Percentiles rank a stretch among this genome's conserved stretches.
phyloP scores from a whole-genome alignment of 2,888 invertebrate genomes.

The Andrena camellia region DNA sequence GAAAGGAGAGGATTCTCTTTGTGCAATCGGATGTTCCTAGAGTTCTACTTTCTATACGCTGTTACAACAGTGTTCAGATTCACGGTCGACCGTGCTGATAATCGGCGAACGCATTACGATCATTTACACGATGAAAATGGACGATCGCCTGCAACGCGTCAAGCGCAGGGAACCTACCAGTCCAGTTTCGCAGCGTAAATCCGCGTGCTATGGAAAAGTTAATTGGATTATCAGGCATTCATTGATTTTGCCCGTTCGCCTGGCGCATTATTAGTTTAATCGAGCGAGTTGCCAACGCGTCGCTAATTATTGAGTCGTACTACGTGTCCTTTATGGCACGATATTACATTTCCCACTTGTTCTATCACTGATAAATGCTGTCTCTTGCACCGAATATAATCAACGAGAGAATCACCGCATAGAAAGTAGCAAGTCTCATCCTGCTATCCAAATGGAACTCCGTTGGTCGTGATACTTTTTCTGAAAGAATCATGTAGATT shows the following conservation, averaged over 20 bases:
- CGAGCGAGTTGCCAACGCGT: constrained; percentile 34
- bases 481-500: neutral
- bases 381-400: too few species aligned
- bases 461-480: neutral
- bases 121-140: constrained; percentile 10
- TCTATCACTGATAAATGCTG: too few species aligned
- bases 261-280: constrained; percentile 54
- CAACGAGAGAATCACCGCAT: neutral
- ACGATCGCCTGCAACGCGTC: constrained; percentile 10
- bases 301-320: constrained; percentile 49
- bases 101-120: neutral
- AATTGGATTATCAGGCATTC: constrained; percentile 57
- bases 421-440: neutral
- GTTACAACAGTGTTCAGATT: neutral
- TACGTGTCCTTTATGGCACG: neutral
- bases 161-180: constrained; percentile 27
- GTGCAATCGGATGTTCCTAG: neutral
- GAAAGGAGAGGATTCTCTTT: neutral
- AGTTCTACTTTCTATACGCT: neutral
- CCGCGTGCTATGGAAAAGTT: constrained; percentile 43
- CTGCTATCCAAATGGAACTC: neutral
- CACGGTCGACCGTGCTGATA: neutral
- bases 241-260: constrained; percentile 51
- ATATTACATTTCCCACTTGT: too few species aligned
- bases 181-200: constrained; percentile 19